Base-by-base conservation (phyloP, 2,888 invertebrate species). In the Tetragnatha montana region DNA sequence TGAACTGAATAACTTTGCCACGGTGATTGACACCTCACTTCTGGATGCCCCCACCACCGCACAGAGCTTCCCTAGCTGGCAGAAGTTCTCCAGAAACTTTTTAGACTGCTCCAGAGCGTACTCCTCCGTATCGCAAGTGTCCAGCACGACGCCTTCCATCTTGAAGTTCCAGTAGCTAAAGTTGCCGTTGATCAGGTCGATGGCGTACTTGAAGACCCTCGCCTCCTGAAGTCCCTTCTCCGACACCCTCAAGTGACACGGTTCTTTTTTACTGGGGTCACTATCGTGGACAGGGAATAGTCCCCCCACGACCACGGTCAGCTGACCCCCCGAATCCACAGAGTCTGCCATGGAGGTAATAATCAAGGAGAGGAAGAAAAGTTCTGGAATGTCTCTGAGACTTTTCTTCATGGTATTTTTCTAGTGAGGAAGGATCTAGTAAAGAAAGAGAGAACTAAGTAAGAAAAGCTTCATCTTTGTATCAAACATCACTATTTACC, bases 21-120 rank as follows among this genome's bases (percentile, higher is more conserved):
- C 96, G 95, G 96, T 96, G 91, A 96, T 95, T 51, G 96, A 96
- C 68, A 96, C 96, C 2, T 96, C 96, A 92, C 96, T 96, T 92
- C 96, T 96, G 0, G 96, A 96, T 3, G 96, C 96, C 8, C 96
- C 96, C 91, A 96, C 96, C 0, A 96, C 96, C 0, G 96, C 96
- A 1, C 95, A 95, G 10, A 96, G 96, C 0, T 96, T 96, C 14
- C 78, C 76, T 12, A 79, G 60, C 47, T 94, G 94, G 86, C 94
- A 94, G 14, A 94, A 94, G 2, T 94, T 93, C 76, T 94, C 93
- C 85, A 95, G 94, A 92, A 95, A 95, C 91, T 95, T 94, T 88
- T 95, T 93, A 10, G 94, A 94, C 92, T 95, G 94, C 92, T 95
- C 95, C 86, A 95, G 92, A 12, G 95, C 95, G 92, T 94, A 94